These are phyloP conservation scores for Pachypsylla venusta DNA, from an alignment of 1,140 invertebrate genomes.

Conservation along the genomic window DNA sequence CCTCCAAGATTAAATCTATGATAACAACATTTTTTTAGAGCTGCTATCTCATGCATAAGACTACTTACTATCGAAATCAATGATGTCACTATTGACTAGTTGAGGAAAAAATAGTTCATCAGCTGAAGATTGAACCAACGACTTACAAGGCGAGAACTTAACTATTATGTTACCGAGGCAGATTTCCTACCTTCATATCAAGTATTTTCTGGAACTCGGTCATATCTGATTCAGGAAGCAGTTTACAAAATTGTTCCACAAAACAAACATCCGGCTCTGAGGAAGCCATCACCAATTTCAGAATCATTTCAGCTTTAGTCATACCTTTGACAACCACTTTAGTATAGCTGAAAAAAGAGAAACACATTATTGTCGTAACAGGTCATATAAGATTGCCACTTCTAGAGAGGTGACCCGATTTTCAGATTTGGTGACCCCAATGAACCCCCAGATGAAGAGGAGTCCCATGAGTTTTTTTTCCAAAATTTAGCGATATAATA, in stretches of 20 bases:
- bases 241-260: conserved; percentile 75
- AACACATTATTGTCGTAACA: conserved; percentile 7
- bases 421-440: too few species aligned
- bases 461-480: too few species aligned
- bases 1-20: too few species aligned
- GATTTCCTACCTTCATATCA: conserved; percentile 83
- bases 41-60: neutral
- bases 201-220: conserved; percentile 90
- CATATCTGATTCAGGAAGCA: conserved; percentile 77
- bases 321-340: conserved; percentile 90
- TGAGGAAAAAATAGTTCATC: conserved; percentile 10
- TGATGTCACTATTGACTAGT: neutral
- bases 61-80: neutral
- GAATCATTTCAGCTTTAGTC: conserved; percentile 95
- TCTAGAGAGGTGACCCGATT: too few species aligned
- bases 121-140: conserved; percentile 13
- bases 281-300: conserved; percentile 95
- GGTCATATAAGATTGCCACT: conserved; percentile 20
- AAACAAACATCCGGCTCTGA: conserved; percentile 59
- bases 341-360: conserved; percentile 38
- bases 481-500: too few species aligned
- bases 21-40: neutral
- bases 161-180: too few species aligned
- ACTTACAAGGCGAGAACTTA: conserved; percentile 26
- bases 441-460: too few species aligned